phyloP scores from a whole-genome alignment of 2,888 invertebrate species.

The Spisula subtruncata region DNA sequence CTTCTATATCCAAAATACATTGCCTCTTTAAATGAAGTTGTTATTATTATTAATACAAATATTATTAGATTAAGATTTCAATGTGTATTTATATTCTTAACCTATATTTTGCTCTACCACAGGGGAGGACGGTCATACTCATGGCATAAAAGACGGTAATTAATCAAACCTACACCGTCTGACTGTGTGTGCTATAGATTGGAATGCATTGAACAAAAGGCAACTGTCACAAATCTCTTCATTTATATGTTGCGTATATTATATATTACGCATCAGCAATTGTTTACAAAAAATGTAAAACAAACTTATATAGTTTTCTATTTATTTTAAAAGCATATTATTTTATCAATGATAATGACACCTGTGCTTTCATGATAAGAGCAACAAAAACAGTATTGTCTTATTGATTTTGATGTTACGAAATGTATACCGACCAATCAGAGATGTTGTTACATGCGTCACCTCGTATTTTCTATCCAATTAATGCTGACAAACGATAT shows the following conservation, averaged over 20 bases:
- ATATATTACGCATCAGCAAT: neutral
- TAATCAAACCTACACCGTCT: conserved; percentile 38
- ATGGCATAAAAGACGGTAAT: conserved; percentile 42
- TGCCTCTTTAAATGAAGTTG: neutral
- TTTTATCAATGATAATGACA: too few relatives aligned
- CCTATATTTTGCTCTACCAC: conserved; percentile 30
- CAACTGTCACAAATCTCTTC: neutral
- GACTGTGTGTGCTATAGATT: conserved; percentile 43
- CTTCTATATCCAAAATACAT: neutral
- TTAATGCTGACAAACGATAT: neutral
- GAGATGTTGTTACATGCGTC: too few relatives aligned
- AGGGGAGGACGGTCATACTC: conserved; percentile 19
- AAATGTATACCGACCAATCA: too few relatives aligned
- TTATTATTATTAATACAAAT: too few relatives aligned
- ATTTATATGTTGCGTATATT: neutral
- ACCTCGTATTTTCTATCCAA: neutral
- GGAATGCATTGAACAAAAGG: conserved; percentile 46
- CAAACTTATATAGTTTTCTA: too few relatives aligned
- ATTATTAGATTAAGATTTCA: neutral
- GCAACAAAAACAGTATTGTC: too few relatives aligned
- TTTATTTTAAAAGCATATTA: too few relatives aligned
- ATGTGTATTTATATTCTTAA: neutral
- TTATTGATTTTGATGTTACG: too few relatives aligned
- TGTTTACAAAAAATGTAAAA: too few relatives aligned
- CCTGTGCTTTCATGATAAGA: too few relatives aligned